Evolutionary conservation across 2,113 vertebrate genomes (phyloP), one percentile per base, ranked within the genome.

Genomic region (Thalassarche chlororhynchos): DNA sequence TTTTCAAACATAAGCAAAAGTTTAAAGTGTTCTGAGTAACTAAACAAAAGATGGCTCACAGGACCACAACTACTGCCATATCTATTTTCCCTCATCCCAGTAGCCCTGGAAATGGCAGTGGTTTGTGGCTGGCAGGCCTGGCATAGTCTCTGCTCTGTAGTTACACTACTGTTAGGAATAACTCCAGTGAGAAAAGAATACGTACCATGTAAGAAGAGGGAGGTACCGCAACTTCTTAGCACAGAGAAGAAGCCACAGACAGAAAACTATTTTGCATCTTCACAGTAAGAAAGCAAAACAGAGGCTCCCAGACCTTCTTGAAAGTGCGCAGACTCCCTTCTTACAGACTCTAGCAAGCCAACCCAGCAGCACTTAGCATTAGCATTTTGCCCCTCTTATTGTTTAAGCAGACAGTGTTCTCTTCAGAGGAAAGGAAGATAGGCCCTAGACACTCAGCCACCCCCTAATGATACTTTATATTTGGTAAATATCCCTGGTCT

Each of bases 171-270:
- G 3, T 17, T 8, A 17, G 8, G n/a, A 14, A 9, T 6, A 54
- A 42, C 10, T 49, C 42, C 57, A 8, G 4, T 2, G 4, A 69
- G 49, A 28, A 47, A 74, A 44, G 3, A 49, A 28, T 0, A 21
- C 4, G 44, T 13, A 14, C 9, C 1, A 2, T 0, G 0, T 32
- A 65, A 36, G 4, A n/a, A 10, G 2, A 90, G 4, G 2, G 4
- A 57, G 5, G 5, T 2, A 66, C 9, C 11, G 12, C 49, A 74
- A 13, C 14, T 34, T n/a, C 28, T 21, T 15, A 10, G 20, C 18
- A 42, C 26, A 87, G 14, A 40, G 16, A 34, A 77, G 4, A 29
- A 29, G 4, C 5, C 3, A 0, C 51, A 75, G 5, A 15, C 10
- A 58, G 11, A 78, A 68, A 83, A 52, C 0, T 26, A 32, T 36